A percentile compares a stretch with the other conserved stretches of the same genome.
These are phyloP conservation scores for Siniperca knerii DNA, from an alignment of 2,113 vertebrate genomes.

Conservation along the genomic window DNA sequence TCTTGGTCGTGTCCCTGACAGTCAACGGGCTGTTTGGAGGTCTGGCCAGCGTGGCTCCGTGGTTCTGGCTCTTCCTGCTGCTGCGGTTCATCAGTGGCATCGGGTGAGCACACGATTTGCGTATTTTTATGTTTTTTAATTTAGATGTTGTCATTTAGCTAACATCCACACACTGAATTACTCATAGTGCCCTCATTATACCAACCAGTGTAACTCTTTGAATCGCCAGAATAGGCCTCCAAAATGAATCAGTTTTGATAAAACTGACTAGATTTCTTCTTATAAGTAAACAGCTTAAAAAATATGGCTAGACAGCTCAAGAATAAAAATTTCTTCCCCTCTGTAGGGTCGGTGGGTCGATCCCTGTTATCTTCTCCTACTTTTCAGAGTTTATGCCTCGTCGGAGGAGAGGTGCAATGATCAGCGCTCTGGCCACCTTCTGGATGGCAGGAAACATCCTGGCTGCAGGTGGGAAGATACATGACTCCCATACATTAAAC, in stretches of 20 bases:
- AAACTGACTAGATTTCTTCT: background rate
- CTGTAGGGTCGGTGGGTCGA: slow-evolving; percentile 84
- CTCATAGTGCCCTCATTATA: background rate
- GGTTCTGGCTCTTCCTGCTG: slow-evolving; percentile 84
- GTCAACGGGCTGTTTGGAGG: slow-evolving; percentile 84
- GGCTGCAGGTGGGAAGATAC: slow-evolving; percentile 77
- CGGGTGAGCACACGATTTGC: slow-evolving; percentile 69
- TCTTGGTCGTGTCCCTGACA: slow-evolving; percentile 80
- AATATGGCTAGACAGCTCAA: background rate
- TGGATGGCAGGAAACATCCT: slow-evolving; percentile 88
- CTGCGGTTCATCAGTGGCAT: slow-evolving; percentile 84
- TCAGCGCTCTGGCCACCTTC: slow-evolving; percentile 86
- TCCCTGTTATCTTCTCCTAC: slow-evolving; percentile 87
- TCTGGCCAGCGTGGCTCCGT: slow-evolving; percentile 76
- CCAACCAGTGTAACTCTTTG: too few relatives aligned
- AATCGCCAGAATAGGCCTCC: too few relatives aligned
- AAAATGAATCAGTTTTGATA: background rate
- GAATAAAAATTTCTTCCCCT: slow-evolving; percentile 3
- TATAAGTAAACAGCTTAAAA: background rate
- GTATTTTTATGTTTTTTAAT: background rate
- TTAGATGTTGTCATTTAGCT: background rate
- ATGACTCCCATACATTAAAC: background rate
- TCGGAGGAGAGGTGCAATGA: slow-evolving; percentile 80
- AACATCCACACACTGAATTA: background rate
- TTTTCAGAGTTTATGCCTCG: slow-evolving; percentile 87